Conservation (phyloP, 2,888 invertebrate species). For the Petrolisthes manimaculis region DNA sequence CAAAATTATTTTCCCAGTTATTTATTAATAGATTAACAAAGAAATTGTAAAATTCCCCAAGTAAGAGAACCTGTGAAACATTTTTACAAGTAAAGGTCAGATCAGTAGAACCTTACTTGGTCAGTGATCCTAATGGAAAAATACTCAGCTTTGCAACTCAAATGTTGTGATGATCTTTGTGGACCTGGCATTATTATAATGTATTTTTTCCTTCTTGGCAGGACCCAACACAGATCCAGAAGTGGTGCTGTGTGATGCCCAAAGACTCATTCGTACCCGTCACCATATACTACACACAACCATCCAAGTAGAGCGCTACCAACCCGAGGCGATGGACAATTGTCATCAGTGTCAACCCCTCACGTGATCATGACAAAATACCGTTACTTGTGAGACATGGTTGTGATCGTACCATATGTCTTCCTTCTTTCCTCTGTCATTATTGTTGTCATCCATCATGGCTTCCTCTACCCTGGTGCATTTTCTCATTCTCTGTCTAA, state of each 20-base stretch:
- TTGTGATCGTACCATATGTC: not conserved
- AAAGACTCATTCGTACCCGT: slow-evolving; percentile 71
- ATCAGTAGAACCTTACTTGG: not conserved
- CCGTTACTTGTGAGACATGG: not conserved
- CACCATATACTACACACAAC: slow-evolving; percentile 72
- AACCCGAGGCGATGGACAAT: slow-evolving; percentile 69
- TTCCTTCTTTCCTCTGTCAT: not conserved
- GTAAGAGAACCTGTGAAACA: no score
- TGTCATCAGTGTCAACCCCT: slow-evolving; percentile 69
- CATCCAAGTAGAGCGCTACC: slow-evolving; percentile 73
- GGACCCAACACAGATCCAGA: slow-evolving; percentile 72
- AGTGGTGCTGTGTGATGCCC: slow-evolving; percentile 71
- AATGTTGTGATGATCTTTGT: not conserved
- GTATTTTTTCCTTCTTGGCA: not conserved
- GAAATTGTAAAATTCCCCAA: no score
- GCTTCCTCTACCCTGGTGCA: not conserved
- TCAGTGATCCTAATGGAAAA: not conserved
- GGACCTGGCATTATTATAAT: not conserved
- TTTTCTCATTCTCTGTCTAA: not conserved
- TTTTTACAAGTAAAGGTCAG: not conserved
- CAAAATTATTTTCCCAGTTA: no score
- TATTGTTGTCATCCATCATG: no score
- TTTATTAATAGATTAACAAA: no score
- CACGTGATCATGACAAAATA: slow-evolving; percentile 29
- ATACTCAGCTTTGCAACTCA: not conserved